These are phyloP conservation scores for Pinna nobilis DNA, from an alignment of 1,140 invertebrate species.

Conservation along the genomic window DNA sequence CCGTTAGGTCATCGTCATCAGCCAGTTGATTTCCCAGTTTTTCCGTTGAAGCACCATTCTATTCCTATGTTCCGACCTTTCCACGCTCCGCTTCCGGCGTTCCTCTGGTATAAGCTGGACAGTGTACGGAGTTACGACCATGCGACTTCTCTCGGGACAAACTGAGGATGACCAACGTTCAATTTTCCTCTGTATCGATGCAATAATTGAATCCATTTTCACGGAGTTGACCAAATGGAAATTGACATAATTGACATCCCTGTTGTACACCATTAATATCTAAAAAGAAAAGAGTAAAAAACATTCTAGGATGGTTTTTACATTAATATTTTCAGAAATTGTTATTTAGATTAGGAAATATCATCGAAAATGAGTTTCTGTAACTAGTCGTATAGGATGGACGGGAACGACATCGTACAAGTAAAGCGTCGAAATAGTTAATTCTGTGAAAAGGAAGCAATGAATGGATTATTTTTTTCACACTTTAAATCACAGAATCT, in stretches of 20 bases:
- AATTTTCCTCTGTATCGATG: conserved; percentile 46
- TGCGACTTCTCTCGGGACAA: conserved; percentile 43
- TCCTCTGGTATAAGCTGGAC: conserved; percentile 17
- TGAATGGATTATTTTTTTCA: too few relatives aligned
- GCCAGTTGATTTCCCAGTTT: conserved; percentile 55
- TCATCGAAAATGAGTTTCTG: too few relatives aligned
- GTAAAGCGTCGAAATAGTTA: too few relatives aligned
- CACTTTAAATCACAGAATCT: too few relatives aligned
- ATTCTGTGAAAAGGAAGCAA: too few relatives aligned
- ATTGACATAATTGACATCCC: conserved; percentile 28
- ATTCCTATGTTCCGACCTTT: conserved; percentile 41
- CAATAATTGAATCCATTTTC: conserved; percentile 20
- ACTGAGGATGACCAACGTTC: conserved; percentile 39
- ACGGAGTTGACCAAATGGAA: conserved; percentile 30
- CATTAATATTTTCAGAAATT: too few relatives aligned
- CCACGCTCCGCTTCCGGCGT: conserved; percentile 37
- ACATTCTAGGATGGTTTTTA: too few relatives aligned
- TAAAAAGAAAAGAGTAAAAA: too few relatives aligned
- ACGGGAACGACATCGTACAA: too few relatives aligned
- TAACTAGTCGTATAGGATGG: neutral
- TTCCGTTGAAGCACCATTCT: conserved; percentile 23
- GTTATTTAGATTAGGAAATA: too few relatives aligned
- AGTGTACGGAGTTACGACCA: conserved; percentile 42
- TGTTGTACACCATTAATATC: conserved; percentile 55
- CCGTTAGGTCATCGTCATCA: too few relatives aligned